Evolutionary conservation across 2,113 vertebrate genomes (phyloP).

Genomic region (Grus americana): DNA sequence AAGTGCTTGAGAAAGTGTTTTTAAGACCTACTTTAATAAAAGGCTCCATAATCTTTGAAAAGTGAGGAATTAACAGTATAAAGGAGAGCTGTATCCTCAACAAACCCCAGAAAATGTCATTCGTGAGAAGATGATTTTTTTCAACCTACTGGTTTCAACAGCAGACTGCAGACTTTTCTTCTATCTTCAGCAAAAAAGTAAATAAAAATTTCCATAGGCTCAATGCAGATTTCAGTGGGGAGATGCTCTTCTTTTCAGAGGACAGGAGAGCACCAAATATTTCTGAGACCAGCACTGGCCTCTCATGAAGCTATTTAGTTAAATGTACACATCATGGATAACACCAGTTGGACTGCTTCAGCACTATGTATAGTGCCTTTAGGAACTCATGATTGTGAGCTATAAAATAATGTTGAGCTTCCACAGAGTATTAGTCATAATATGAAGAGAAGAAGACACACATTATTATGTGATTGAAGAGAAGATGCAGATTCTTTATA

Average conservation of each 20-base stretch:
- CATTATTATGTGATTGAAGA: background rate
- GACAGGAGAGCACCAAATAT: background rate
- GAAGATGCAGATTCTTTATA: background rate
- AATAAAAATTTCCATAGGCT: background rate
- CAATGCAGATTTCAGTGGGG: background rate
- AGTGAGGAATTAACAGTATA: background rate
- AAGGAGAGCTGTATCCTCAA: background rate
- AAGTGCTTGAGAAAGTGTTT: background rate
- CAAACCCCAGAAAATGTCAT: background rate
- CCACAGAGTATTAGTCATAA: background rate
- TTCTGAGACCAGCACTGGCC: background rate
- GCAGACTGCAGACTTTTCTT: background rate
- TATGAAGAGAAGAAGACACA: background rate
- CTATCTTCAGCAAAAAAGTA: background rate
- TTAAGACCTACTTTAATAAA: background rate
- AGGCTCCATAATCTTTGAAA: background rate
- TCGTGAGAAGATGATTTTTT: background rate
- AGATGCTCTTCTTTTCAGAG: background rate
- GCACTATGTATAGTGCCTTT: background rate
- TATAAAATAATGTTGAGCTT: background rate
- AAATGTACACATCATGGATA: background rate
- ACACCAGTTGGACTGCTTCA: background rate
- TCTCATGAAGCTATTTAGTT: background rate
- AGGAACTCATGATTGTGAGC: background rate
- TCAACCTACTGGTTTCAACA: background rate